These are phyloP conservation scores for Dynastes grantii DNA, from an alignment of 2,888 invertebrate genomes.

Conservation along the genomic window DNA sequence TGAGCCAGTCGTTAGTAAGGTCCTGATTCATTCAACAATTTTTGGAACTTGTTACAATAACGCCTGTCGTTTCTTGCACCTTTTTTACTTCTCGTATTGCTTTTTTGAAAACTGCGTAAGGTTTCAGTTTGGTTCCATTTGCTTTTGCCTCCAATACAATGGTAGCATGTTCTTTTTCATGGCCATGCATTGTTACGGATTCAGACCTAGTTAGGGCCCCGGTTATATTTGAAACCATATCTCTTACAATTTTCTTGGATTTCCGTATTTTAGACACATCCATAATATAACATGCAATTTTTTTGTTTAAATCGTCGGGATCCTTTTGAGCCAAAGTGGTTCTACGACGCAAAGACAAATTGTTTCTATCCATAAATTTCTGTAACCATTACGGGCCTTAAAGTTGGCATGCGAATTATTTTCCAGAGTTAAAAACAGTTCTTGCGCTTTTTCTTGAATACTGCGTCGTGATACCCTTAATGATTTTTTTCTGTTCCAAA, in stretches of 20 bases:
- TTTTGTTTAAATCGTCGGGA: too few relatives aligned
- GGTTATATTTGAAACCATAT: too few relatives aligned
- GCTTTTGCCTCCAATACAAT: constrained; percentile 5
- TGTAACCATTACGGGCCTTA: neutral
- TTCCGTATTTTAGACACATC: too few relatives aligned
- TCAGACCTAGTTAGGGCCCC: neutral
- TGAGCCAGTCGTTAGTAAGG: too few relatives aligned
- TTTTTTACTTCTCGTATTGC: too few relatives aligned
- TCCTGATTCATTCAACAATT: too few relatives aligned
- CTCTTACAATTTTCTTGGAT: neutral
- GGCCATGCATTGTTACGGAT: neutral
- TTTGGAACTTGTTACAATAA: neutral
- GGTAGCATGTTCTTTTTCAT: constrained; percentile 1
- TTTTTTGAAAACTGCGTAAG: too few relatives aligned
- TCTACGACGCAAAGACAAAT: too few relatives aligned
- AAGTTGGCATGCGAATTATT: too few relatives aligned
- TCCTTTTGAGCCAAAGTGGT: too few relatives aligned
- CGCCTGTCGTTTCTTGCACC: too few relatives aligned
- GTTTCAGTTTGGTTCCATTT: constrained; percentile 2
- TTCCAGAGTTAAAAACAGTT: neutral
- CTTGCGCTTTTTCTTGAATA: constrained; percentile 14
- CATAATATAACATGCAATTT: too few relatives aligned
- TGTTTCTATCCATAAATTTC: neutral
- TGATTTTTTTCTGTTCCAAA: constrained; percentile 24
- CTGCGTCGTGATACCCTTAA: constrained; percentile 5